A percentile compares a stretch with the other conserved stretches of the same genome.
These are phyloP conservation scores for Brachionus plicatilis DNA, from an alignment of 1,140 invertebrate genomes.

Conservation along the genomic window DNA sequence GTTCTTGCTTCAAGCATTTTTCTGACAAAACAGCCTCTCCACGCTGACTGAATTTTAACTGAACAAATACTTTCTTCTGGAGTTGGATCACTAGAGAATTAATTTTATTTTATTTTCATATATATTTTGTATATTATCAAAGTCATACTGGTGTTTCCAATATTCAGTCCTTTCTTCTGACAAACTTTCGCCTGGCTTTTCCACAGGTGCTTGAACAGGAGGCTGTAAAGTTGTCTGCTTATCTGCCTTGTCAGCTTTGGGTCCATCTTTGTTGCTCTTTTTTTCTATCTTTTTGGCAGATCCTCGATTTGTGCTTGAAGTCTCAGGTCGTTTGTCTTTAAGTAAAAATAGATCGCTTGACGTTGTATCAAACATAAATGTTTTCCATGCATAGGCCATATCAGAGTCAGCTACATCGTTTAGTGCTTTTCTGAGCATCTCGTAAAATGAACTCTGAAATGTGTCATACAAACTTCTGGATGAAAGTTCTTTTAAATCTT, in stretches of 20 bases:
- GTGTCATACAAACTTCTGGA: slow-evolving; percentile 42
- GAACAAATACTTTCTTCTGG: slow-evolving; percentile 49
- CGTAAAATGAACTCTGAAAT: slow-evolving; percentile 51
- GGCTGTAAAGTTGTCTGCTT: not conserved
- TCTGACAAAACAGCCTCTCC: slow-evolving; percentile 49
- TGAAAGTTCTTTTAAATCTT: not conserved
- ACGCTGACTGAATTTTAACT: slow-evolving; percentile 51
- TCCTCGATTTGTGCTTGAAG: slow-evolving; percentile 47
- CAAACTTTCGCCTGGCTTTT: not conserved
- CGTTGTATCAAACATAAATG: slow-evolving; percentile 50
- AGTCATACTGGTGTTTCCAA: slow-evolving; percentile 39
- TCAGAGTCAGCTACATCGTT: slow-evolving; percentile 47
- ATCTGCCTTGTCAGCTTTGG: not conserved
- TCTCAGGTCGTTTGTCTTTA: slow-evolving; percentile 47
- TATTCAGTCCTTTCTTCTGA: not conserved
- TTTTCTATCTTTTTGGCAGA: slow-evolving; percentile 47
- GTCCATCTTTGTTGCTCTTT: slow-evolving; percentile 41
- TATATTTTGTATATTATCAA: not conserved
- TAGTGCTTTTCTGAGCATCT: slow-evolving; percentile 46
- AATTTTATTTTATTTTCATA: not conserved
- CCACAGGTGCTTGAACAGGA: not conserved
- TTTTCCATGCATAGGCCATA: slow-evolving; percentile 53
- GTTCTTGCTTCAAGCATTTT: slow-evolving; percentile 47
- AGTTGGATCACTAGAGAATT: slow-evolving; percentile 46
- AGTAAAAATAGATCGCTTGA: slow-evolving; percentile 48